Evolutionary conservation across 2,797 vertebrate genomes (phyloP), one percentile per base, ranked within the genome.

Genomic region (Muscicapa striata): DNA sequence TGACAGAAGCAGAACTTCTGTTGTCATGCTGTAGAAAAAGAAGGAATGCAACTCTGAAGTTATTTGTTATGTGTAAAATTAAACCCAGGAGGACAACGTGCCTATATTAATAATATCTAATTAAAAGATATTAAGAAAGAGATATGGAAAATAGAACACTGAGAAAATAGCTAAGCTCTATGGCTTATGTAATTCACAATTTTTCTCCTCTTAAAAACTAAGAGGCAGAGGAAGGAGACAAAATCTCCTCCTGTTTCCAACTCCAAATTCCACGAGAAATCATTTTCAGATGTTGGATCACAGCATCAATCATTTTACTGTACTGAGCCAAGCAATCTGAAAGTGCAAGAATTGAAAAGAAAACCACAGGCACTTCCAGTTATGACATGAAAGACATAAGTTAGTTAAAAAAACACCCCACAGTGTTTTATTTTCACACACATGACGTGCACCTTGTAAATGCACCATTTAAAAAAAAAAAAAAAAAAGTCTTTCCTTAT

Each of bases 301-400:
- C 70, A 83, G 62, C 40, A 83, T 43, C n/a, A 83, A 40, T 62
- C 43, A 67, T 64, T 92, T 91, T 30, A 79, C 63, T 74, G 34
- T 48, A 15, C n/a, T 59, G 81, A 94, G 79, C 55, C 68, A 92
- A 84, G 23, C 36, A 76, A 82, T 51, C 72, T 64, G 70, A 74
- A 83, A 89, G 41, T 51, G 57, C 64, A 89, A 84, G 54, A 75
- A 85, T 68, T 30, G 27, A 67, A 84, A 84, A 82, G 48, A 69
- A 87, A 93, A 83, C 11, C 75, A 84, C 41, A 92, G 86, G 81
- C 72, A 87, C 84, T 94, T 92, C 87, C 82, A 95, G 68, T 87
- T 83, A 74, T 29, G 51, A 89, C 12, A 13, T 51, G 68, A 93
- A 84, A 83, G 46, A 76, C 34, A 30, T 19, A 29, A 87, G 11